A percentile compares a stretch with the other conserved stretches of the same genome.
phyloP scores from a whole-genome alignment of 2,113 vertebrate genomes.

The Nestor notabilis region DNA sequence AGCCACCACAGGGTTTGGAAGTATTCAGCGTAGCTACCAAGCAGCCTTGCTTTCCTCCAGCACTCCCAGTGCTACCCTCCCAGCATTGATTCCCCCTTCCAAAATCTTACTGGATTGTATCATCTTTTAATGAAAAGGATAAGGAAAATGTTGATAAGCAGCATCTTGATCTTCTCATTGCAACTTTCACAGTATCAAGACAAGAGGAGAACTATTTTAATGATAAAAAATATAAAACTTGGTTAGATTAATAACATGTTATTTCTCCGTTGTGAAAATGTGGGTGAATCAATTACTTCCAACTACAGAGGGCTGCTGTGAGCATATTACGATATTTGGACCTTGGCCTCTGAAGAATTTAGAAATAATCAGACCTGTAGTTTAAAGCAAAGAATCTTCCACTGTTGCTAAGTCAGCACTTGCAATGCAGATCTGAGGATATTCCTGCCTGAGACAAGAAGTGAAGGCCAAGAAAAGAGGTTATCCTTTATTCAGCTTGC shows the following conservation, averaged over 20 bases:
- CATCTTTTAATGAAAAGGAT: neutral
- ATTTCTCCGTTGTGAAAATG: neutral
- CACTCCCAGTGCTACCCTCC: rapidly evolving
- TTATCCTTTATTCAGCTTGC: neutral
- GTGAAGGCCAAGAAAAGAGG: neutral
- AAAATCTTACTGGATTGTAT: rapidly evolving
- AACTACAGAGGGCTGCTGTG: neutral
- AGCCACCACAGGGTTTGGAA: neutral
- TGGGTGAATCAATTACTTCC: neutral
- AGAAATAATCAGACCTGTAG: neutral
- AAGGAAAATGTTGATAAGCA: neutral
- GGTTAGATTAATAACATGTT: neutral
- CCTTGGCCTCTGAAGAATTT: neutral
- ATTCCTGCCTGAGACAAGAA: neutral
- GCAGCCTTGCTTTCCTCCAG: neutral
- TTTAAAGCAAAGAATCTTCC: neutral
- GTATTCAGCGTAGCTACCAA: neutral
- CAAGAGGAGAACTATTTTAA: neutral
- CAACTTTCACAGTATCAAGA: neutral
- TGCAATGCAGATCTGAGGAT: neutral
- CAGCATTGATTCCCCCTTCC: neutral
- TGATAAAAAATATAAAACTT: neutral
- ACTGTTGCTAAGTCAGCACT: neutral
- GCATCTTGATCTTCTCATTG: neutral
- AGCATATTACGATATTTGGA: neutral